Evolutionary conservation across 2,113 vertebrate species (phyloP).

Genomic region (Cottus gobio): DNA sequence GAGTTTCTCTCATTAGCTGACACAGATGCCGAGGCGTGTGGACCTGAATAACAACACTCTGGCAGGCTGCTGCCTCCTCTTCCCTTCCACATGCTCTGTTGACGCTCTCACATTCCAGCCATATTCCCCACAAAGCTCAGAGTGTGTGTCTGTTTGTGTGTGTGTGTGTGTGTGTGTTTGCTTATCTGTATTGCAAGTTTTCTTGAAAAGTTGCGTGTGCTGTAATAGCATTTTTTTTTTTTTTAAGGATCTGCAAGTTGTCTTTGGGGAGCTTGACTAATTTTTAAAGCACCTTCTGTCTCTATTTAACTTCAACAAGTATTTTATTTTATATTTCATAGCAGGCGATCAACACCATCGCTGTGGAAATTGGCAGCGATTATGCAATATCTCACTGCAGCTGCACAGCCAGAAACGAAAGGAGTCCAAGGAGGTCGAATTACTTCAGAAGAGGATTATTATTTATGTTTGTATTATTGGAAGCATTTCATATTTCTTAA

Average conservation of each 20-base stretch:
- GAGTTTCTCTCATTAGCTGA: slow-evolving; percentile 85
- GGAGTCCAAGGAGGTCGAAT: background rate
- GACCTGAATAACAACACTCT: slow-evolving; percentile 84
- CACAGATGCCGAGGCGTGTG: slow-evolving; percentile 84
- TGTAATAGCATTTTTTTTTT: slow-evolving; percentile 49
- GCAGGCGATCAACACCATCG: background rate
- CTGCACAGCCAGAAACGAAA: slow-evolving; percentile 1
- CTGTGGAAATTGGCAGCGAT: background rate
- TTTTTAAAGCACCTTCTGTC: slow-evolving; percentile 52
- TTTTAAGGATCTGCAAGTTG: slow-evolving; percentile 47
- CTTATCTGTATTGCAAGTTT: slow-evolving; percentile 67
- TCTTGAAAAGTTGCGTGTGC: slow-evolving; percentile 68
- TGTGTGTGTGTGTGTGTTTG: slow-evolving; percentile 34
- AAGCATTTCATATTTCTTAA: background rate
- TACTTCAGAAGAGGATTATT: background rate
- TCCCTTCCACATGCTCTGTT: slow-evolving; percentile 74
- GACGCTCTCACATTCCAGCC: slow-evolving; percentile 72
- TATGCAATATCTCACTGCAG: slow-evolving; percentile 17
- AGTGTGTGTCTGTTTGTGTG: slow-evolving; percentile 18
- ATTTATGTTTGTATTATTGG: background rate
- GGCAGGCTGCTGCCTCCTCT: slow-evolving; percentile 77
- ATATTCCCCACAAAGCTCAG: slow-evolving; percentile 67
- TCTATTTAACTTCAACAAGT: slow-evolving; percentile 44
- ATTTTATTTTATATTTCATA: slow-evolving; percentile 12
- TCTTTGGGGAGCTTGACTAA: slow-evolving; percentile 42